These are phyloP conservation scores for Sebastes melanostomus DNA, from an alignment of 2,797 vertebrate species.

Conservation along the genomic window DNA sequence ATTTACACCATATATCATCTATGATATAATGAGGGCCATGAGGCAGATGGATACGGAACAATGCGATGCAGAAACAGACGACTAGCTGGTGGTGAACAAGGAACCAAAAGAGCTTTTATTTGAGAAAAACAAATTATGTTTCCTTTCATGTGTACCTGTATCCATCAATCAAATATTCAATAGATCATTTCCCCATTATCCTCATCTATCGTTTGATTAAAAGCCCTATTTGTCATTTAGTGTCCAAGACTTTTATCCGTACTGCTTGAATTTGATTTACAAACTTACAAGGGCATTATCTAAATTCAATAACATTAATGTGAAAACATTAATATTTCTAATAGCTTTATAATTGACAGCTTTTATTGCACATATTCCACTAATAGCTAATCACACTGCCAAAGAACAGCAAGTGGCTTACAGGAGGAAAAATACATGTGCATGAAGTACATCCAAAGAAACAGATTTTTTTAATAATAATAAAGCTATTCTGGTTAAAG, in stretches of 20 bases:
- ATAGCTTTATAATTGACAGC: slow-evolving; percentile 52
- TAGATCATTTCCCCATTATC: background rate
- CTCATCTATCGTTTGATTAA: slow-evolving; percentile 6
- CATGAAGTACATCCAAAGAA: slow-evolving; percentile 58
- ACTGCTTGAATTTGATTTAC: slow-evolving; percentile 19
- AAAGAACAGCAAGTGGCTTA: slow-evolving; percentile 71
- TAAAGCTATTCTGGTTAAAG: slow-evolving; percentile 56
- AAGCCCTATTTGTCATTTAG: background rate
- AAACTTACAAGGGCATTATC: slow-evolving; percentile 9
- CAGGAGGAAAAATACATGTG: slow-evolving; percentile 63
- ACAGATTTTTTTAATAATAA: slow-evolving; percentile 34
- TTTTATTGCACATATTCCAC: slow-evolving; percentile 82
- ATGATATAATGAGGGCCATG: slow-evolving; percentile 26
- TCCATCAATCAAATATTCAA: slow-evolving; percentile 1
- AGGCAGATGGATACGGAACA: slow-evolving; percentile 6
- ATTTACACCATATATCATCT: slow-evolving; percentile 11
- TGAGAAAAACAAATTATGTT: background rate
- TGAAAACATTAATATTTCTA: slow-evolving; percentile 46
- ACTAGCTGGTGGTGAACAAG: background rate
- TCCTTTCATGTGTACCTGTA: background rate
- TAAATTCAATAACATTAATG: slow-evolving; percentile 13
- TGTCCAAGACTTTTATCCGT: background rate
- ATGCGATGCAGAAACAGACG: background rate
- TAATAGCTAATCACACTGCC: slow-evolving; percentile 74
- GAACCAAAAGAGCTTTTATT: slow-evolving; percentile 1